Evolutionary conservation across 2,888 invertebrate species (phyloP).

Genomic region (Sepiola atlantica): DNA sequence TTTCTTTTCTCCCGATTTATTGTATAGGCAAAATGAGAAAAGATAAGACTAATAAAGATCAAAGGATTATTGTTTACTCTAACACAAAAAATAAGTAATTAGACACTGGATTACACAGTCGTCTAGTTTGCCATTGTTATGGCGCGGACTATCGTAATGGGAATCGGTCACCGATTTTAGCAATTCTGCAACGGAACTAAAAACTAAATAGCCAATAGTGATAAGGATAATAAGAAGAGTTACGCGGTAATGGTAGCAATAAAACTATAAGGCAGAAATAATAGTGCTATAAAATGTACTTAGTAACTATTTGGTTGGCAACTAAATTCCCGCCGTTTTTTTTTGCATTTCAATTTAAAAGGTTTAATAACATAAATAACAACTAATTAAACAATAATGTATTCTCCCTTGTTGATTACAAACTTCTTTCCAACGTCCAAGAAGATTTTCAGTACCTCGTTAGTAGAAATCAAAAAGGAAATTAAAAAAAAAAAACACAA

Average conservation of each 20-base stretch:
- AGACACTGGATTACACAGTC: not conserved
- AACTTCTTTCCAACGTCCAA: no score
- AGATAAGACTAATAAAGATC: not conserved
- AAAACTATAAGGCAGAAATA: not conserved
- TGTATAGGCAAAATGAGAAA: no score
- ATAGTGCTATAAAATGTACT: not conserved
- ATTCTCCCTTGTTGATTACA: no score
- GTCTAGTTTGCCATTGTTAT: not conserved
- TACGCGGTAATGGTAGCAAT: not conserved
- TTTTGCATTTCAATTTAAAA: no score
- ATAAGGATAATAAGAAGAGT: not conserved
- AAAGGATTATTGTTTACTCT: not conserved
- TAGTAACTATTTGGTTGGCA: not conserved
- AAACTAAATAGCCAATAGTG: not conserved
- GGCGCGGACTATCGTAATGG: not conserved
- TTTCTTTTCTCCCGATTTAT: no score
- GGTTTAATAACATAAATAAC: no score
- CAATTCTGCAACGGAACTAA: not conserved
- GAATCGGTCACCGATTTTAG: not conserved
- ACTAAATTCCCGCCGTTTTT: no score
- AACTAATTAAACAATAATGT: no score
- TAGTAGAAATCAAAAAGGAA: no score
- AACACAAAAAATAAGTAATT: not conserved
- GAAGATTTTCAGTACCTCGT: no score
- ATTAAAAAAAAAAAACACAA: no score